A percentile compares a stretch with the other conserved stretches of the same genome.
phyloP scores from a whole-genome alignment of 2,888 invertebrate species.

The Acanthacorydalis orientalis region DNA sequence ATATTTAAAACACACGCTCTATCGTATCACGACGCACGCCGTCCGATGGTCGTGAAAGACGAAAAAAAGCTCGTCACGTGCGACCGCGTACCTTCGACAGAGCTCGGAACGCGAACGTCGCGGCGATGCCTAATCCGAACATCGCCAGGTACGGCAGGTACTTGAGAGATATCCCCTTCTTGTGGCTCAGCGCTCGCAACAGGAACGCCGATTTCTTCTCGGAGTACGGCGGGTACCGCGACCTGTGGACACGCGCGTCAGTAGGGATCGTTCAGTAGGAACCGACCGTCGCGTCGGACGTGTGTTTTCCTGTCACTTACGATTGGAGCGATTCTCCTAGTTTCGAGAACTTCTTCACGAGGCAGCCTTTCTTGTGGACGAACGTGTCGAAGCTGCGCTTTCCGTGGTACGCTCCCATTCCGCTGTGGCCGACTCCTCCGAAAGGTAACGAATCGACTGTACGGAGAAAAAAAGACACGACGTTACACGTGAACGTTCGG shows the following conservation, averaged over 20 bases:
- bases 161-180: constrained; percentile 31
- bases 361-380: constrained; percentile 73
- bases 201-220: constrained; percentile 53
- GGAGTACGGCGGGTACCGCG: constrained; percentile 73
- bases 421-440: constrained; percentile 90
- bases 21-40: too few relatives aligned
- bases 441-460: constrained; percentile 87
- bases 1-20: too few relatives aligned
- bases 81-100: too few relatives aligned
- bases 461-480: too few relatives aligned
- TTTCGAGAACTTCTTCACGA: constrained; percentile 51
- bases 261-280: too few relatives aligned
- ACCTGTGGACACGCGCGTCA: too few relatives aligned
- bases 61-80: too few relatives aligned
- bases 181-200: constrained; percentile 40
- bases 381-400: constrained; percentile 82
- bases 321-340: constrained; percentile 52
- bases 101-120: constrained; percentile 28
- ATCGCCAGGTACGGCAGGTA: constrained; percentile 46
- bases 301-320: constrained; percentile 36
- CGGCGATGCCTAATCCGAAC: constrained; percentile 50
- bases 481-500: too few relatives aligned
- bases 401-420: constrained; percentile 90
- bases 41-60: too few relatives aligned
- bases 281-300: too few relatives aligned